These are phyloP conservation scores for Phaethon lepturus DNA, from an alignment of 2,113 vertebrate species.

Conservation along the genomic window DNA sequence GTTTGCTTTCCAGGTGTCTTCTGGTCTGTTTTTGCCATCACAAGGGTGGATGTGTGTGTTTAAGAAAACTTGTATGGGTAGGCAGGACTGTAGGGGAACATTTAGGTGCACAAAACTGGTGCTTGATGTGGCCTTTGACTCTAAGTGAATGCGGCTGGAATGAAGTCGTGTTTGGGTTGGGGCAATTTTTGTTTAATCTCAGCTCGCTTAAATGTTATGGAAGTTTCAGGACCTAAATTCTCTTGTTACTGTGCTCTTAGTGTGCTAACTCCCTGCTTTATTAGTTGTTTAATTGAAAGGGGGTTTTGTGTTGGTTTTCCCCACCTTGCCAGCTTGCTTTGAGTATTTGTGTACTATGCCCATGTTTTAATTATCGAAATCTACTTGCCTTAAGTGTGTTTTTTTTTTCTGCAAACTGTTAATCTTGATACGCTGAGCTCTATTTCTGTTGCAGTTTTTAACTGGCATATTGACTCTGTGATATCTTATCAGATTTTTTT, in stretches of 20 bases:
- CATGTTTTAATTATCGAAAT: not conserved
- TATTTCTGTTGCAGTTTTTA: not conserved
- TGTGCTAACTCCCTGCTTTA: not conserved
- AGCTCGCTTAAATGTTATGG: not conserved
- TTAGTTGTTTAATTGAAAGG: not conserved
- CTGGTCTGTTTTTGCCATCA: not conserved
- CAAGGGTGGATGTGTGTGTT: not conserved
- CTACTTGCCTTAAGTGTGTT: not conserved
- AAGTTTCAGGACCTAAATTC: constrained; percentile 15
- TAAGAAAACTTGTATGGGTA: not conserved
- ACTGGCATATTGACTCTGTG: not conserved
- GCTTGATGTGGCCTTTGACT: not conserved
- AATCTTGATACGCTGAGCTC: not conserved
- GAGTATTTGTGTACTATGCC: not conserved
- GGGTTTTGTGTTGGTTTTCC: not conserved
- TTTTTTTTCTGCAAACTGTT: not conserved
- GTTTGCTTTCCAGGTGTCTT: not conserved
- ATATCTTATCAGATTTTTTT: not conserved
- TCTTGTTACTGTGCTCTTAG: not conserved
- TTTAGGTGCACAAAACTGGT: not conserved
- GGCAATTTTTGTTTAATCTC: not conserved
- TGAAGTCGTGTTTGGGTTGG: not conserved
- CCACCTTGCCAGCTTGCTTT: not conserved
- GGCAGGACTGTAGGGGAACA: not conserved
- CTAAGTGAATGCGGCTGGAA: not conserved